Evolutionary conservation across 2,888 invertebrate species (phyloP), one percentile per base, ranked within the genome.

Genomic region (Euplagia quadripunctaria): DNA sequence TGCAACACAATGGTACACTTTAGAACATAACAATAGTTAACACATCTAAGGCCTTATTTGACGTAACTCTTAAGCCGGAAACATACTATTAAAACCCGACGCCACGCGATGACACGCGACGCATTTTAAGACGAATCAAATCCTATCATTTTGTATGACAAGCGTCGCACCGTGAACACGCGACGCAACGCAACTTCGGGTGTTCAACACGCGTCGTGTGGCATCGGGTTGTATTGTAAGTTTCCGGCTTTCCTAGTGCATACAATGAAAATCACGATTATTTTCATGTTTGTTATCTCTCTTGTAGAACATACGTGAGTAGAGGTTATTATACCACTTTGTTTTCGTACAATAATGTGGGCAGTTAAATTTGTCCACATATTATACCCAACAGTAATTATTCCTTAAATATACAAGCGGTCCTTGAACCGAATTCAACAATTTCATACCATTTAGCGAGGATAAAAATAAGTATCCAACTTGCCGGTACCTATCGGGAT

Each of bases 1-100:
- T 89, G 91, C 91, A 91, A 91, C 88, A 79, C 83, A 91, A 90
- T 83, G 81, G 82, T 85, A 83, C 61, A 31, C 80, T 76, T 78
- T 89, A 86, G 76, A 88, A 89, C 88, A 81, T 87, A 93, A 92
- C 92, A 92, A 90, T 89, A 91, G 86, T 88, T 87, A 89, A 91
- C 90, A 92, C 90, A 91, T 89, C 87, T 93, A 93, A 94, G 94
- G 94, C 94, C 91, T 89, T 93, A 86, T 86, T 67, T 71, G 51
- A 64, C 51, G 16, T 5, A 20, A 65, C 16, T 4, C 16, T 8
- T 66, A 17, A 51, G 20, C 11, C 31, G 11, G 12, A 20, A 31
- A 20, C 61, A 31, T 14, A 61, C 61, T 58, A 20, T 5, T 31
- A 31, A 31, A 31, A 31, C 31, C 31, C 31, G 31, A 31, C 31